Evolutionary conservation across 1,140 invertebrate species (phyloP), one percentile per base, ranked within the genome.

Genomic region (Apis cerana): DNA sequence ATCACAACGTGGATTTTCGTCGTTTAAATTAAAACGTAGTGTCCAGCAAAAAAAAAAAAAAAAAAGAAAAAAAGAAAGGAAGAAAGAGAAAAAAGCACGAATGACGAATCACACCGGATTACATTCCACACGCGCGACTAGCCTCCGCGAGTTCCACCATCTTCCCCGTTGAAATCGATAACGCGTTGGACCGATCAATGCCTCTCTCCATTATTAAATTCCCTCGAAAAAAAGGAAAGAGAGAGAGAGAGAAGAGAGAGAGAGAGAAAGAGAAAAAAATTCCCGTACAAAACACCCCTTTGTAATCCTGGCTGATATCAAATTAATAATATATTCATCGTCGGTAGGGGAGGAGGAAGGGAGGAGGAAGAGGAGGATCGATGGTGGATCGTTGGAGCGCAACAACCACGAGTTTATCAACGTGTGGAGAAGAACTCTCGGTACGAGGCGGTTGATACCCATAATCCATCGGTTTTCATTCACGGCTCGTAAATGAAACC

Each of bases 81-180:
- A 33, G 33, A 43, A 43, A 43, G 33, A 54, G 67, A 21, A 71
- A 54, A 71, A 71, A 71, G 15, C 21, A 54, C n/a, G 62, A 17
- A 33, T n/a, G 77, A 80, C 33, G 77, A 80, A 80, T 71, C 54
- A 71, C 77, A 70, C 12, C 65, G 56, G 76, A 79, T 79, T 70
- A 78, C 33, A 48, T 64, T 74, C 19, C 56, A 71, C 56, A 71
- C n/a, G 23, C 59, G 10, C 78, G 59, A 52, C 27, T 33, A 15
- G 21, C 64, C 75, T 67, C 61, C 65, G 64, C 56, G 50, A 17
- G 27, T 11, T 48, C 13, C 9, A 62, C 17, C 67, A 50, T 56
- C 33, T 62, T 56, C 52, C 61, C 56, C 19, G 48, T 71, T 71
- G 33, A 19, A 54, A 71, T 80, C 67, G n/a, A 80, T 80, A 71